Base-by-base conservation (phyloP, 2,113 vertebrate species). In the Mirounga angustirostris region DNA sequence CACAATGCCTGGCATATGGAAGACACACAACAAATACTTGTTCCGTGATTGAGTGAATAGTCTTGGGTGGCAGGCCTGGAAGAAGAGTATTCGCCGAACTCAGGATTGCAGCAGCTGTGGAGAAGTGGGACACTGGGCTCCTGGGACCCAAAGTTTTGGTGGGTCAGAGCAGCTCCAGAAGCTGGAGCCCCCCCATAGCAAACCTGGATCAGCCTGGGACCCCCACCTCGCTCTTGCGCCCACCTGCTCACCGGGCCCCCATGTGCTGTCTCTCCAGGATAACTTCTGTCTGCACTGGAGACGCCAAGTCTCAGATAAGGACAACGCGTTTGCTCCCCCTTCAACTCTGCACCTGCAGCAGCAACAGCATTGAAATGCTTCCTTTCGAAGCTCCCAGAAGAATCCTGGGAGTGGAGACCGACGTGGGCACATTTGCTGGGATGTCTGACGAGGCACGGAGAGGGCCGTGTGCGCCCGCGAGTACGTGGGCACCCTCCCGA, bases 401-500 rank as follows among this genome's bases (percentile, higher is more conserved):
- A 95, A 80, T 96, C 87, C 96, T 73, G 96, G 86, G 14, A 92
- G 22, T 14, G n/a, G 21, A 18, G 36, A 89, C n/a, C 5, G 7
- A 97, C 98, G 91, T 97, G 79, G 88, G 21, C 92, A 96, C 91
- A 40, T 78, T 93, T 36, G 95, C 82, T 97, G 97, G 97, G 98
- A 98, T 97, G 97, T 97, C 97, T 97, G 98, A 21, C 56, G 88
- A 97, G 98, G 98, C 82, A 52, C 95, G 85, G 90, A 98, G 87
- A 82, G 80, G 74, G 92, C 88, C 81, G 30, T 97, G 98, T 97
- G 98, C 97, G 79, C 78, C 87, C 91, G 80, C 7, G 87, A 79
- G 33, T 95, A 93, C 96, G 95, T 98, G 98, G 97, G 91, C 56
- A 81, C 98, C 98, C 97, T 97, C 97, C 76, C 96, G 91, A 98